Percentiles rank a stretch among this genome's conserved stretches.
Conservation (phyloP, 1,140 invertebrate genomes). For the Himalopsyche phryganea region DNA sequence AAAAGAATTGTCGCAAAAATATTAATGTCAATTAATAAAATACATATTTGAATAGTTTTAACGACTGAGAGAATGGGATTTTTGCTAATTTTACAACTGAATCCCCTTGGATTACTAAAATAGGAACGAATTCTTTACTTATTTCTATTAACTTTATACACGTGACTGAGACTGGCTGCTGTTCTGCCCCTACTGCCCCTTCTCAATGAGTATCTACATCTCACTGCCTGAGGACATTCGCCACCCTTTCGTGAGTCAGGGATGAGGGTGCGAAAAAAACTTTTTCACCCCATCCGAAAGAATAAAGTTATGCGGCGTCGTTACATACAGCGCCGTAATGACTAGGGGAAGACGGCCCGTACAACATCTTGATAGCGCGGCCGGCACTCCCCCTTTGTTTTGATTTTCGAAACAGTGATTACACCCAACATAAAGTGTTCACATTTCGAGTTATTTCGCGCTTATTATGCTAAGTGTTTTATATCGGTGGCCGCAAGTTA, state of each 20-base stretch:
- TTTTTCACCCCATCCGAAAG: slow-evolving; percentile 25
- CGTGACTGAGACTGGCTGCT: neutral
- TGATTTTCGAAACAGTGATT: neutral
- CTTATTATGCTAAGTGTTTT: too few relatives aligned
- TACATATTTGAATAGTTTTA: too few relatives aligned
- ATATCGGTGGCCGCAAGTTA: too few relatives aligned
- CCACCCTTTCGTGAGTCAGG: too few relatives aligned
- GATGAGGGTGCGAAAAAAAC: slow-evolving; percentile 32
- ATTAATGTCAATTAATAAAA: too few relatives aligned
- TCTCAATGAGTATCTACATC: neutral
- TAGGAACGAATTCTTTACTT: neutral
- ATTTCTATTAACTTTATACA: slow-evolving; percentile 27
- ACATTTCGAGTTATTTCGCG: too few relatives aligned
- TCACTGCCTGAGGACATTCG: too few relatives aligned
- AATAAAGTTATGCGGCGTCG: slow-evolving; percentile 32
- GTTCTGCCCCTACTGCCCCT: slow-evolving; percentile 10
- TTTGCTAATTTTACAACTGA: too few relatives aligned
- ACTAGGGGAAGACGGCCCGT: slow-evolving; percentile 14
- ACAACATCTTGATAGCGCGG: slow-evolving; percentile 32
- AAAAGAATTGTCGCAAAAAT: too few relatives aligned
- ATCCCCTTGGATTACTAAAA: too few relatives aligned
- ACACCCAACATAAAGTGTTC: too few relatives aligned
- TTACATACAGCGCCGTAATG: slow-evolving; percentile 32
- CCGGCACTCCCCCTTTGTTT: neutral
- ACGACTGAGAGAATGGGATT: too few relatives aligned